phyloP scores from a whole-genome alignment of 2,888 invertebrate species.

The Pterostichus madidus region DNA sequence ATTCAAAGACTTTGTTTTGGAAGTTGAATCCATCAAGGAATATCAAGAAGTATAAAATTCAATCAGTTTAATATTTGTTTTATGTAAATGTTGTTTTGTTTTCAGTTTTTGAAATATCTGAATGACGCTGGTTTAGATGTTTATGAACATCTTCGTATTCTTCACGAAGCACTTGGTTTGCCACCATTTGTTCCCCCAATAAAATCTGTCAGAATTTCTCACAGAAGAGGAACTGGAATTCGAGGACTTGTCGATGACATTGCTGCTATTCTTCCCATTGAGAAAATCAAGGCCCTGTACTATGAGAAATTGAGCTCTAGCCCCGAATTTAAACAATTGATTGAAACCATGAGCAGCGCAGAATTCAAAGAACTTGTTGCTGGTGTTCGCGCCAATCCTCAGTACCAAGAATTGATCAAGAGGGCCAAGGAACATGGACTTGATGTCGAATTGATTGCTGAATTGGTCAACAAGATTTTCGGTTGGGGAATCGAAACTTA shows the following conservation, averaged over 20 bases:
- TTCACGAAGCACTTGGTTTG: constrained; percentile 71
- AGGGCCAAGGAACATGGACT: too few relatives aligned
- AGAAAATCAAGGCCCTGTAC: constrained; percentile 71
- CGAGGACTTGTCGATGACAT: constrained; percentile 71
- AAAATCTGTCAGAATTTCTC: not conserved
- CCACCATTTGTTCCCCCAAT: constrained; percentile 50
- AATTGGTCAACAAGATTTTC: too few relatives aligned
- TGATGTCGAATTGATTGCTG: too few relatives aligned
- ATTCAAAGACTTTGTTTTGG: constrained; percentile 69
- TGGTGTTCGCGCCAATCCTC: too few relatives aligned
- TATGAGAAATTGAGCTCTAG: constrained; percentile 72
- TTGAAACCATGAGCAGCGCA: too few relatives aligned
- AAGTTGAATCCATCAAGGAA: constrained; percentile 67
- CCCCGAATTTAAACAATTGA: not conserved
- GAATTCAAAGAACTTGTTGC: too few relatives aligned
- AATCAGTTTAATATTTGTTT: not conserved
- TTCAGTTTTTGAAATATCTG: constrained; percentile 70
- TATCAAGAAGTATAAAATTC: constrained; percentile 31
- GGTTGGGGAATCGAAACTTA: too few relatives aligned
- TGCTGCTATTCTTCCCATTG: constrained; percentile 70
- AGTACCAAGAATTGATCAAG: too few relatives aligned
- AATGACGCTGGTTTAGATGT: constrained; percentile 71
- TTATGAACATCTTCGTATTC: constrained; percentile 69
- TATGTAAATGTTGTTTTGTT: not conserved
- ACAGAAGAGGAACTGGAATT: constrained; percentile 69